Evolutionary conservation across 2,113 vertebrate genomes (phyloP).

Genomic region (Alethe diademata): DNA sequence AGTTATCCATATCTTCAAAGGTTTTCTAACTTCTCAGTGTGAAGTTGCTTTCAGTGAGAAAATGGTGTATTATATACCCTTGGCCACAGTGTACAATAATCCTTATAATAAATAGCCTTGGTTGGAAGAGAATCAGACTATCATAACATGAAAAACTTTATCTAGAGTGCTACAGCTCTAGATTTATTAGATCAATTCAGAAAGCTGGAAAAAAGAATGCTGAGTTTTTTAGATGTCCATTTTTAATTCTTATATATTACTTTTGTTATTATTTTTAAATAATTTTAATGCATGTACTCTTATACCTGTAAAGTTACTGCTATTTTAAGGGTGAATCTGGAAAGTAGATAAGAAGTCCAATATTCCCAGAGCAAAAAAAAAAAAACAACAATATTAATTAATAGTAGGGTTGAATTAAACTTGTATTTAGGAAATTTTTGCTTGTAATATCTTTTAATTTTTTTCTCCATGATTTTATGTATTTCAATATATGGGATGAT

Average conservation of each 20-base stretch:
- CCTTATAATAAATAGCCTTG: neutral
- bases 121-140: neutral
- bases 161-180: neutral
- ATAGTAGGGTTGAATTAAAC: neutral
- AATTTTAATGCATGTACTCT: neutral
- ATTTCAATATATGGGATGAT: neutral
- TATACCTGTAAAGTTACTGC: neutral
- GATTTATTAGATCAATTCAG: neutral
- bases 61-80: neutral
- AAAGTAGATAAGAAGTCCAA: neutral
- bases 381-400: neutral
- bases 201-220: neutral
- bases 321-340: neutral
- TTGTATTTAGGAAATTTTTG: neutral
- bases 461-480: neutral
- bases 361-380: neutral
- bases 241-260: neutral
- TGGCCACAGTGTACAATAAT: neutral
- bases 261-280: neutral
- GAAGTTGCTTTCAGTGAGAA: neutral
- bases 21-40: neutral
- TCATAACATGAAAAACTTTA: neutral
- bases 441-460: neutral
- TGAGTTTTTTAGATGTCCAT: rapidly evolving
- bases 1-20: neutral